Evolutionary conservation across 1,140 invertebrate genomes (phyloP), one percentile per base, ranked within the genome.

Genomic region (Pomacea maculata): DNA sequence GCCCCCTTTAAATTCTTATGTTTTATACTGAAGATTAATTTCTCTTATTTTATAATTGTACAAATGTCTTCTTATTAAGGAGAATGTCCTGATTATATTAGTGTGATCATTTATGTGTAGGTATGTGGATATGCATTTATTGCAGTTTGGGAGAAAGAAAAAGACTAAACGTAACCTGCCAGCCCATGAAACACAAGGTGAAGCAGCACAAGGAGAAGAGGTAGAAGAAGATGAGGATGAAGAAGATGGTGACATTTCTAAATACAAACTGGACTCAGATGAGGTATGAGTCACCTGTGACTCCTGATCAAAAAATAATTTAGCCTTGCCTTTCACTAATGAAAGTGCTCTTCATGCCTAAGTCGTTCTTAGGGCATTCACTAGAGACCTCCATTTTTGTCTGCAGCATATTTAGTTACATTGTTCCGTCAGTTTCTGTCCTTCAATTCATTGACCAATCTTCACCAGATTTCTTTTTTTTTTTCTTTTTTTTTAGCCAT

Each of bases 141-240:
- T 82, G 19, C 80, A 92, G 91, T 99, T 98, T 94, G 97, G 97
- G 4, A 93, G 97, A 65, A 94, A 94, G 83, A 98, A 95, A 91
- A 98, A 97, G 90, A 94, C 93, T 85, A 92, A 92, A 86, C 88
- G 90, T 63, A 73, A 25, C 34, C 79, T 63, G 68, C 85, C 73
- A 82, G 75, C 80, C 55, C 80, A 86, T 25, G 61, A 65, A 67
- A 83, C 82, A 84, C 76, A 67, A 45, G 80, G 63, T 74, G 83
- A 81, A 61, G 75, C 29, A 91, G 92, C 93, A 21, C 12, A 52
- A 5, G 72, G 57, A 52, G 83, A 79, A 52, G 85, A 85, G 61
- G 85, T 65, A 89, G 92, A 93, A 52, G 92, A 93, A 29, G 84
- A 91, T 21, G 86, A 90, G 80, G 95, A 95, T 88, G 95, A 93